A percentile compares a stretch with the other conserved stretches of the same genome.
phyloP scores from a whole-genome alignment of 2,797 vertebrate genomes.

The Coracias cyanogaster region DNA sequence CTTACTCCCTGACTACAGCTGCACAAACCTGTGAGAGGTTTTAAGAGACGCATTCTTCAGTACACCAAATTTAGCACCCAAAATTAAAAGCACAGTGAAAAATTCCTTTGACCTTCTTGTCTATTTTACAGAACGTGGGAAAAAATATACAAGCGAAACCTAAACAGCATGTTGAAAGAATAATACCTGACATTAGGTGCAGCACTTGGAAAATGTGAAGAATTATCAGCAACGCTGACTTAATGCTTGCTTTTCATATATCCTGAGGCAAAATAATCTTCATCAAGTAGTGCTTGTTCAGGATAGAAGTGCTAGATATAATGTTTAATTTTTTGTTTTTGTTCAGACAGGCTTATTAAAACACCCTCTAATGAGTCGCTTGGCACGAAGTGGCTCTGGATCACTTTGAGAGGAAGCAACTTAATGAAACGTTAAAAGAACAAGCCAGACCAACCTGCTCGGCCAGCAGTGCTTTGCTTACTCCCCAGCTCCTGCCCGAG shows the following conservation, averaged over 20 bases:
- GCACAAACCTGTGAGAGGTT: neutral
- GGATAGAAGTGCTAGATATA: neutral
- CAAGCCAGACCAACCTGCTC: slow-evolving; percentile 61
- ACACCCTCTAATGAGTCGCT: slow-evolving; percentile 30
- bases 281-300: neutral
- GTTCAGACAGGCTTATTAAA: slow-evolving; percentile 28
- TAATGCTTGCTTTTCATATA: neutral
- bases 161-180: neutral
- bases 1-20: neutral
- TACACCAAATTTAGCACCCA: neutral
- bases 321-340: neutral
- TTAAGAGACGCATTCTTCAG: neutral
- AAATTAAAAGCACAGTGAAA: neutral
- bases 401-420: slow-evolving; percentile 32
- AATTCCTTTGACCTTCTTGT: neutral
- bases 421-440: slow-evolving; percentile 38
- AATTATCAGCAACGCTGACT: neutral
- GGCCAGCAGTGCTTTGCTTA: neutral
- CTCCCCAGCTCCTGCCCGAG: neutral
- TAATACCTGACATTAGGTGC: neutral
- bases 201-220: neutral
- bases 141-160: neutral
- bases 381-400: neutral
- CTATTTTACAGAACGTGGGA: neutral
- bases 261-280: neutral